Evolutionary conservation across 2,888 invertebrate genomes (phyloP), one percentile per base, ranked within the genome.

Genomic region (Panorpa germanica): DNA sequence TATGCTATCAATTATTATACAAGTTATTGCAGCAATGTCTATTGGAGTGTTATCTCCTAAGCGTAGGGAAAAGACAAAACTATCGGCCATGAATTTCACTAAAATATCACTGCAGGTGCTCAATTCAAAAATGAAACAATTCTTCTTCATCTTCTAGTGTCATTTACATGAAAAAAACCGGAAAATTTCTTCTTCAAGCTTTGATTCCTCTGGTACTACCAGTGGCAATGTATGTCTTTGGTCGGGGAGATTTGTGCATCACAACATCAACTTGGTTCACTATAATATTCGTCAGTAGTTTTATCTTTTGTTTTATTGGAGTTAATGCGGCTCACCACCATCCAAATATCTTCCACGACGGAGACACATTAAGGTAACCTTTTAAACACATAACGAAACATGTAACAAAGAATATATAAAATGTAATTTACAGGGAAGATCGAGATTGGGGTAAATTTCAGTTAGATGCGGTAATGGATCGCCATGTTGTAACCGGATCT

Each of bases 371-470:
- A 21, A 61, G 64, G 72, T 72, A 52, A 36, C n/a, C n/a, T n/a
- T n/a, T n/a, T n/a, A n/a, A n/a, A n/a, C n/a, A n/a, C n/a, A n/a
- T n/a, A n/a, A n/a, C n/a, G n/a, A n/a, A n/a, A n/a, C n/a, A n/a
- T n/a, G n/a, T n/a, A n/a, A n/a, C n/a, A n/a, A n/a, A n/a, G n/a
- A n/a, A n/a, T n/a, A n/a, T n/a, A n/a, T n/a, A n/a, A n/a, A n/a
- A n/a, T n/a, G n/a, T n/a, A n/a, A 20, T 13, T 22, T 28, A 2
- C 21, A 33, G 53, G 3, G 43, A 47, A 17, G 52, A 53, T 39
- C 45, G 65, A 18, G 83, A 83, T 47, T 83, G 81, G 80, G 83
- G 82, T 3, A 46, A 82, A 1, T 65, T 70, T 42, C 77, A 81
- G 48, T 43, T 82, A 37, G 76, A 82, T 43, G 67, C 80, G 0